Evolutionary conservation across 2,888 invertebrate species (phyloP), one percentile per base, ranked within the genome.

Genomic region (Zeuzera pyrina): DNA sequence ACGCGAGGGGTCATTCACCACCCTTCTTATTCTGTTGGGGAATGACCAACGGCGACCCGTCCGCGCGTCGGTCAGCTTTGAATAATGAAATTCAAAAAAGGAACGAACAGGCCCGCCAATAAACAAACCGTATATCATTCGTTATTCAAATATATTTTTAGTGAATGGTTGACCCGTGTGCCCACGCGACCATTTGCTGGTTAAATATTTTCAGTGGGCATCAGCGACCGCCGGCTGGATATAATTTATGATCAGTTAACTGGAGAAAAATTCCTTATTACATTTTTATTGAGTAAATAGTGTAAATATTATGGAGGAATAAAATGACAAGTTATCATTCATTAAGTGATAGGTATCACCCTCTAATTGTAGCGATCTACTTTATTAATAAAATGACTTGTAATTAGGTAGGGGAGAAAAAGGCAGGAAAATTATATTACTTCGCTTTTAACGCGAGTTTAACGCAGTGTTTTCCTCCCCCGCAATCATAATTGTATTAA

Each of bases 81-180:
- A 53, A 74, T 78, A 79, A 81, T 78, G 63, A 56, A 69, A 70
- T 77, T 77, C 65, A 62, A 79, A 78, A 69, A 72, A 72, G 67
- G 61, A 72, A 65, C 61, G 69, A 50, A 68, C 70, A 66, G 65
- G 73, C 81, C 74, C 71, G 70, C 81, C 78, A 79, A 83, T 83
- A 83, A 83, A 83, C 83, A 83, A 81, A 79, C 76, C 81, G 77
- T 83, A 81, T 71, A 83, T 83, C 83, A 83, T 79, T 74, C 74
- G 52, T 67, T 76, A 76, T 78, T 81, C 71, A 83, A 81, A 83
- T 81, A n/a, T n/a, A 79, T 62, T 68, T 49, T 68, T 69, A 48
- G 69, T 67, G 74, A 76, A 78, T 71, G 77, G 77, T 64, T 81
- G 81, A 83, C 83, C 83, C 73, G 60, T 65, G 57, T 66, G 73